Base-by-base conservation (phyloP, 2,113 vertebrate genomes). In the Andinoacara biseriatus region DNA sequence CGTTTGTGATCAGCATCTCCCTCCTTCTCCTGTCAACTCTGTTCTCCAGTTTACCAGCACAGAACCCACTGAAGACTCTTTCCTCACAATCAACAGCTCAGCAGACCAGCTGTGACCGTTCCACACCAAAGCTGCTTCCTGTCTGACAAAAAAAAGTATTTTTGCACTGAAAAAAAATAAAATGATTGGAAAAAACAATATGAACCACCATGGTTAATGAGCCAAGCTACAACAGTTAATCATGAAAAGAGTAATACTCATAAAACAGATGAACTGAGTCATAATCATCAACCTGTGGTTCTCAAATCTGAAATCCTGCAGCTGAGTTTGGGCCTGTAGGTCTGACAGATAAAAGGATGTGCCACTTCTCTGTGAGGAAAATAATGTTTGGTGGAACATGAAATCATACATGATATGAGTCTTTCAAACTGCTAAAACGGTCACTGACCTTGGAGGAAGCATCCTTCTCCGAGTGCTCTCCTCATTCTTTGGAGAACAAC, bases 311-410 rank as follows among this genome's bases (percentile, higher is more conserved):
- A 49, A 2, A 52, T 31, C 29, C 65, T 69, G 65, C 17, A 72
- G 65, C 10, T 29, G 8, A 1, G 29, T 31, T 52, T 72, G 14
- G 14, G 14, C 10, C 43, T 49, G 43, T 49, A 5, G 46, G 46
- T 49, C 5, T 17, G 46, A 13, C 4, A 49, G 8, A 49, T 33
- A 49, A 15, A 49, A 49, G 40, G 10, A 10, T 40, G 8, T 46
- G 43, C 3, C 14, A 43, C 11, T 43, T 43, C 13, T 49, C 15
- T 15, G 15, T 49, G 1, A 13, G 1, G 0, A n/a, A 31, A 72
- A 49, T 11, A 13, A 72, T 14, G 18, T 18, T 72, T 29, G 52
- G 26, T 54, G 43, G 17, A 31, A 52, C 26, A 18, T 72, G 49
- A 10, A 10, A 22, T 57, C 5, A 20, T 13, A 31, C 6, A 7